Evolutionary conservation across 2,797 vertebrate species (phyloP), one percentile per base, ranked within the genome.

Genomic region (Coilia nasus): DNA sequence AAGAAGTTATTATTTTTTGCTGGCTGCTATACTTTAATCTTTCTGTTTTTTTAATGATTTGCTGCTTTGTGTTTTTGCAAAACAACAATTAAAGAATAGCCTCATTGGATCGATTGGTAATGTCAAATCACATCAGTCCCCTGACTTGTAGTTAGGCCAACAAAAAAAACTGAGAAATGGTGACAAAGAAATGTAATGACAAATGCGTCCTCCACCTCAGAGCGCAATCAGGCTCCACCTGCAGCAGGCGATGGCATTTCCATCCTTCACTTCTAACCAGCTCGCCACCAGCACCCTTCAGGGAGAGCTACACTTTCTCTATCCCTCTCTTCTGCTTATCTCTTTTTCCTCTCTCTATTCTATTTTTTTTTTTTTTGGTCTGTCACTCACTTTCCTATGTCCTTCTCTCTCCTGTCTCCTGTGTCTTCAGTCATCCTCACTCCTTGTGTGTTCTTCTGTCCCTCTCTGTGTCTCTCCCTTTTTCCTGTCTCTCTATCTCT

Each of bases 91-190:
- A 71, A 12, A 12, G 2, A 35, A 41, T 17, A 15, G 50, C 35
- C 67, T 17, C 14, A 9, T 10, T 10, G 35, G 28, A 75, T 75
- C 35, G 67, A 75, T 75, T 75, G 15, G 31, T 75, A 14, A 75
- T 19, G 67, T 75, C 67, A 75, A 17, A 75, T 75, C 67, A 75
- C 67, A 71, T 71, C 64, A 71, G 4, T 75, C 35, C 12, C 28
- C 28, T 2, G 0, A 75, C 31, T 17, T 19, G 28, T 75, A 15
- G 14, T 15, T 19, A 15, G 14, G 3, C 35, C 5, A 71, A 71
- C 50, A 54, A 71, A 71, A 71, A 71, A 31, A 1, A 67, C 62
- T 75, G 7, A 35, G 28, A 28, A 71, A 6, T 41, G 67, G 35
- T 75, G 67, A 35, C 50, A 54, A 54, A 54, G 3, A 54, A 54